phyloP scores from a whole-genome alignment of 2,888 invertebrate species.

The Xestia ashworthii region DNA sequence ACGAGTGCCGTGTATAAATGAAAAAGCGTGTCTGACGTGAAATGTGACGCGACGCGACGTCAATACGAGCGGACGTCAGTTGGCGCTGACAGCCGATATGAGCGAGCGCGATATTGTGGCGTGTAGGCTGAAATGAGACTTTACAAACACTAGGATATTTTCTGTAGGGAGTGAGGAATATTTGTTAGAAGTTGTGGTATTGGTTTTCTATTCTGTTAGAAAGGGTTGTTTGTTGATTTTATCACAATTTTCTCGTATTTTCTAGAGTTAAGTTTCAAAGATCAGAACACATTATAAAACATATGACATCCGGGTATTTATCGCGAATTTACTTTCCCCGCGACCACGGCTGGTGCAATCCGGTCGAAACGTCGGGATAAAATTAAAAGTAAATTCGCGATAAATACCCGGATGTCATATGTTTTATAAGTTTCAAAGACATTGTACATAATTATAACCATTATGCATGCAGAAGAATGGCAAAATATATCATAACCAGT shows the following conservation, averaged over 20 bases:
- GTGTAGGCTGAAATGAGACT: conserved; percentile 58
- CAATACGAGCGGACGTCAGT: conserved; percentile 65
- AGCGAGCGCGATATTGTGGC: conserved; percentile 57
- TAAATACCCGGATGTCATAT: no score
- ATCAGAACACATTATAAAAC: no score
- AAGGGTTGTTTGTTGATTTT: neutral
- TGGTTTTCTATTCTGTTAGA: neutral
- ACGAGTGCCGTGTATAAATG: conserved; percentile 56
- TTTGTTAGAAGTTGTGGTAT: neutral
- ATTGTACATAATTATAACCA: neutral
- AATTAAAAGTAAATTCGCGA: no score
- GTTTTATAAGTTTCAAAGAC: neutral
- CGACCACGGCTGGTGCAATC: no score
- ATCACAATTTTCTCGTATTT: neutral
- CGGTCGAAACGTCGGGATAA: no score
- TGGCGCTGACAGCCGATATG: conserved; percentile 65
- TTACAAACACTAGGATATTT: conserved; percentile 35
- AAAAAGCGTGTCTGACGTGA: conserved; percentile 59
- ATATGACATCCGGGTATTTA: no score
- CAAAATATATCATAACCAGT: neutral
- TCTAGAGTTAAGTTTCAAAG: neutral
- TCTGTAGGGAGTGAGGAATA: conserved; percentile 9
- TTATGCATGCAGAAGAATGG: neutral
- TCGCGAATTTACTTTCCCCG: no score
- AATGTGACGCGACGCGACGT: conserved; percentile 61